Evolutionary conservation across 2,888 invertebrate genomes (phyloP), one percentile per base, ranked within the genome.

Genomic region (Listrodromus nycthemerus): DNA sequence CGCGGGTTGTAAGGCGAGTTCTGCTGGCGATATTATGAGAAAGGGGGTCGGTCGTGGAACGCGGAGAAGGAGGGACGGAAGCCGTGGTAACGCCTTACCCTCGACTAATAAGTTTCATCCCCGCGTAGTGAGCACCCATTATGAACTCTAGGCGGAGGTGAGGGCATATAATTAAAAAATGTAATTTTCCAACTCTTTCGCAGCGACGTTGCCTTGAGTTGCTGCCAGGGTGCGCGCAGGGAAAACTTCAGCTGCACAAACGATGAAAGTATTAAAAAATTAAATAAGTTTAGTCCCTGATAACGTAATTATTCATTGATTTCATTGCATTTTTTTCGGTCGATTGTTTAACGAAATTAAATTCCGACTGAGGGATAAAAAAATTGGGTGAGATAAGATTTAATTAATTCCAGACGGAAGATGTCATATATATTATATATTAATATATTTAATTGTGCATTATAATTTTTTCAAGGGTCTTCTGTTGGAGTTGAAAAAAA

Each of bases 91-190:
- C 78, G 76, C 73, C 84, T 82, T 37, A 55, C 50, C 86, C 88
- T 89, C 91, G 88, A 89, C 91, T 91, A 92, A 92, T 92, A 92
- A 92, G 92, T 91, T 92, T 92, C 92, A 92, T 92, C 92, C 92
- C 92, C 92, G 90, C 92, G 92, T 92, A 91, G 92, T 92, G 92
- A 92, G 92, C 91, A 92, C 92, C 92, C 92, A 92, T 92, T 92
- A 92, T 92, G 92, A 92, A 92, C 91, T 92, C 88, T 88, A 91
- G 74, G 55, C 73, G n/a, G 66, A 66, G 24, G 50, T 66, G 55
- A 74, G 85, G 88, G 87, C 85, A 4, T 10, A 88, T 92, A 91
- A 92, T 92, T 92, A 92, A 92, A 92, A 91, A 91, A 91, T 91
- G 88, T 91, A 91, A 92, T 92, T 89, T 88, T 87, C 87, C 89